These are phyloP conservation scores for Anthonomus grandis DNA, from an alignment of 1,140 invertebrate species.

Conservation along the genomic window DNA sequence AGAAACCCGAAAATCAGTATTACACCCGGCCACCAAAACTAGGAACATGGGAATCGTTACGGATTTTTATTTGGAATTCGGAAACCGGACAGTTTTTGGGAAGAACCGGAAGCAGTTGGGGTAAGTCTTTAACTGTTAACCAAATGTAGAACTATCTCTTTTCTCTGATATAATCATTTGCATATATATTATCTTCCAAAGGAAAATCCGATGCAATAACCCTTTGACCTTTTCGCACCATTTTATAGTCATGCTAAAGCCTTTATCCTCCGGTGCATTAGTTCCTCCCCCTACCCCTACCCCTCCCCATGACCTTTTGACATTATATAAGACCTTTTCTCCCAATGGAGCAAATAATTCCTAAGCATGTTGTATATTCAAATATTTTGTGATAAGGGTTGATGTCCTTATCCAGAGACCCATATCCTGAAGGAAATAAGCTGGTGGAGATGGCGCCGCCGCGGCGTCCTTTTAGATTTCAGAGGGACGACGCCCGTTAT, in stretches of 20 bases:
- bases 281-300: neutral
- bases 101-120: slow-evolving; percentile 84
- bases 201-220: too few relatives aligned
- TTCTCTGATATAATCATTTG: too few relatives aligned
- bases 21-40: slow-evolving; percentile 75
- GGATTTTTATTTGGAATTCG: slow-evolving; percentile 81
- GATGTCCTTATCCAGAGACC: too few relatives aligned
- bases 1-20: slow-evolving; percentile 69
- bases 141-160: too few relatives aligned
- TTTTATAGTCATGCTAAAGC: too few relatives aligned
- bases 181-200: too few relatives aligned
- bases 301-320: slow-evolving; percentile 8
- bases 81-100: slow-evolving; percentile 85
- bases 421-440: too few relatives aligned
- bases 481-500: slow-evolving; percentile 31
- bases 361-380: too few relatives aligned
- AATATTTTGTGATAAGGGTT: too few relatives aligned
- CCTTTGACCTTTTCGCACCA: too few relatives aligned
- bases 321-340: slow-evolving; percentile 5
- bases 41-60: slow-evolving; percentile 81
- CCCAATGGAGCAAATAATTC: too few relatives aligned
- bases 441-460: slow-evolving; percentile 26
- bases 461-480: slow-evolving; percentile 17
- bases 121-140: too few relatives aligned
- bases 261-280: neutral